Conservation (phyloP, 2,888 invertebrate genomes). For the Globia sparganii region DNA sequence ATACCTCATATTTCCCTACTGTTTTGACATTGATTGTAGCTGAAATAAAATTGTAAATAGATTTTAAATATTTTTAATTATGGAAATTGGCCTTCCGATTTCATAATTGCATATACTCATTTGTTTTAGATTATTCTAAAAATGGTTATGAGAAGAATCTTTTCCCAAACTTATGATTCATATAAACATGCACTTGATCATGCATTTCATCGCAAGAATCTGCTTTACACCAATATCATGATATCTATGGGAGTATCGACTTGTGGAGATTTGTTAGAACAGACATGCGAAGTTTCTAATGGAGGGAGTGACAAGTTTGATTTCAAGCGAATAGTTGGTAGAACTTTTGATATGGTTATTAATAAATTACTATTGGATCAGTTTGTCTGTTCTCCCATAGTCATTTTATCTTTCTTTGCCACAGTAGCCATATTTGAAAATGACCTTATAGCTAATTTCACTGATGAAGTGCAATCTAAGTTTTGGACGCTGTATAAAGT, state of each 20-base stretch:
- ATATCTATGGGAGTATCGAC: conserved; percentile 94
- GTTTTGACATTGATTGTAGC: background rate
- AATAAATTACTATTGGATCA: conserved; percentile 96
- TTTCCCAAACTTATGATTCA: conserved; percentile 75
- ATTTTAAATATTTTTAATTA: background rate
- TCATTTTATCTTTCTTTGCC: conserved; percentile 94
- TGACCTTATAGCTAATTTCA: conserved; percentile 90
- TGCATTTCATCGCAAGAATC: conserved; percentile 92
- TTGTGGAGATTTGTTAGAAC: conserved; percentile 94
- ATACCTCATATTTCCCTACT: background rate
- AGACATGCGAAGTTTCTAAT: conserved; percentile 93
- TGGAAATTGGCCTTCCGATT: conserved; percentile 36
- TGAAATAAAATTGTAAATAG: background rate
- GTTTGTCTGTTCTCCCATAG: conserved; percentile 95
- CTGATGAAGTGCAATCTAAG: conserved; percentile 93
- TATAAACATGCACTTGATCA: conserved; percentile 72
- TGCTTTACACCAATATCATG: conserved; percentile 94
- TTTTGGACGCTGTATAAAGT: conserved; percentile 95
- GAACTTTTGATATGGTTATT: conserved; percentile 91
- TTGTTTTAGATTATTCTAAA: conserved; percentile 77
- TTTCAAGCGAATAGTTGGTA: conserved; percentile 92
- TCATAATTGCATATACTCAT: conserved; percentile 50
- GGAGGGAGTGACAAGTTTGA: conserved; percentile 91
- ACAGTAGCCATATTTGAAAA: conserved; percentile 94
- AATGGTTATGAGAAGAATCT: conserved; percentile 79